Evolutionary conservation across 1,140 invertebrate genomes (phyloP).

Genomic region (Andrena cerasifolii): DNA sequence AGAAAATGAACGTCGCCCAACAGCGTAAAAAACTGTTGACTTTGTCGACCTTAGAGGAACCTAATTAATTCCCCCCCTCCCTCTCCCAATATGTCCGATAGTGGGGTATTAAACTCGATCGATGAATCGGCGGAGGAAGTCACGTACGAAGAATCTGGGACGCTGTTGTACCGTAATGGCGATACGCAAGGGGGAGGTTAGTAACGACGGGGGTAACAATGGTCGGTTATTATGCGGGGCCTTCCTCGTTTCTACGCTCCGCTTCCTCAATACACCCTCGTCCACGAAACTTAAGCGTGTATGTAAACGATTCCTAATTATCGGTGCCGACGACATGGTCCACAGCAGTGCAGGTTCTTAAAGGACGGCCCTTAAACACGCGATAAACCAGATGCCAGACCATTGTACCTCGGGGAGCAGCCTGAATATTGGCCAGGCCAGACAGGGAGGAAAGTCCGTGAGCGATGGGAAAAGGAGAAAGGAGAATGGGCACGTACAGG

Average conservation of each 20-base stretch:
- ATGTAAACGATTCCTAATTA: conserved; percentile 51
- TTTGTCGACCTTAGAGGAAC: background rate
- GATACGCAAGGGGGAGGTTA: background rate
- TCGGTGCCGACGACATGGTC: conserved; percentile 33
- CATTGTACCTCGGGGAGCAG: background rate
- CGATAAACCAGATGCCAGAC: conserved; percentile 3
- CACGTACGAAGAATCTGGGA: conserved; percentile 6
- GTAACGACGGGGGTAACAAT: conserved; percentile 34
- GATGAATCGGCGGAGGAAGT: conserved; percentile 1
- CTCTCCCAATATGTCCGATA: background rate
- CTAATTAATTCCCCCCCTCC: conserved; percentile 15
- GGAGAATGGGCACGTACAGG: too few relatives aligned
- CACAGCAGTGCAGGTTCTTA: background rate
- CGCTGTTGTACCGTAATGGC: conserved; percentile 1
- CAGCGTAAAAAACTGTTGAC: too few relatives aligned
- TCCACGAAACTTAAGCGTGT: conserved; percentile 29
- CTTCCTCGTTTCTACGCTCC: conserved; percentile 37
- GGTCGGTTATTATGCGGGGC: conserved; percentile 38
- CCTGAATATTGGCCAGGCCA: background rate
- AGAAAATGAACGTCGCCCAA: too few relatives aligned
- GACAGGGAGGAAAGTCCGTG: background rate
- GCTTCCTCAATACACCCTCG: conserved; percentile 16
- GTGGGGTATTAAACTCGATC: conserved; percentile 10
- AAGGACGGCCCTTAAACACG: conserved; percentile 19
- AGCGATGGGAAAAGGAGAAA: too few relatives aligned